Evolutionary conservation across 2,113 vertebrate species (phyloP), one percentile per base, ranked within the genome.

Genomic region (Siniperca knerii): DNA sequence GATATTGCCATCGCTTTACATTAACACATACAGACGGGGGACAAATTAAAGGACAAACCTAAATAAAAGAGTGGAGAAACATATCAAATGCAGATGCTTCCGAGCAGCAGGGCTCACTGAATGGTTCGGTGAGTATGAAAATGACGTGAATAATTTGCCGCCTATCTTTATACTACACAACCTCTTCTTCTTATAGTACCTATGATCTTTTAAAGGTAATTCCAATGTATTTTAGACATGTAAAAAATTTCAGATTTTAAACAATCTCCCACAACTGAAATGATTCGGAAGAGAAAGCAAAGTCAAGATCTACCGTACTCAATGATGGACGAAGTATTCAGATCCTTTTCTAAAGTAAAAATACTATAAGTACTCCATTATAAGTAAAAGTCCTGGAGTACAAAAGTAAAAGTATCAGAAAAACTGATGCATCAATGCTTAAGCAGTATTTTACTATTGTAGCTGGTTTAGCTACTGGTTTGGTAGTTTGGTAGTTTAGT

Each of bases 1-100:
- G 60, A 86, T 50, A 7, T 68, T n/a, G 35, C 52, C 16, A 46
- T 85, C 60, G 61, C 4, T 79, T 23, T 25, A 48, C 58, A 52
- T 58, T 12, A 75, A 55, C 42, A 70, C 23, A 25, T 23, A 25
- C 35, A 37, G 35, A 37, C 35, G 35, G 35, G 35, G 35, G 35
- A 37, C 35, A 37, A 37, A 37, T 37, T 37, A 37, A 37, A 37
- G 35, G 35, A 37, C 35, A 37, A 37, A 37, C 35, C 35, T 37
- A 6, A 37, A 37, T 37, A 37, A 37, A 37, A 37, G 35, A 37
- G 35, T 37, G 35, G 35, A 37, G 35, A 37, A 37, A 37, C 35
- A 0, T 6, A 37, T 37, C 35, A 37, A 37, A 37, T 37, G 35
- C 35, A 37, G 35, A 37, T 37, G 35, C 35, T 37, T 37, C 35